Base-by-base conservation (phyloP, 2,888 invertebrate genomes). In the Achlya flavicornis region DNA sequence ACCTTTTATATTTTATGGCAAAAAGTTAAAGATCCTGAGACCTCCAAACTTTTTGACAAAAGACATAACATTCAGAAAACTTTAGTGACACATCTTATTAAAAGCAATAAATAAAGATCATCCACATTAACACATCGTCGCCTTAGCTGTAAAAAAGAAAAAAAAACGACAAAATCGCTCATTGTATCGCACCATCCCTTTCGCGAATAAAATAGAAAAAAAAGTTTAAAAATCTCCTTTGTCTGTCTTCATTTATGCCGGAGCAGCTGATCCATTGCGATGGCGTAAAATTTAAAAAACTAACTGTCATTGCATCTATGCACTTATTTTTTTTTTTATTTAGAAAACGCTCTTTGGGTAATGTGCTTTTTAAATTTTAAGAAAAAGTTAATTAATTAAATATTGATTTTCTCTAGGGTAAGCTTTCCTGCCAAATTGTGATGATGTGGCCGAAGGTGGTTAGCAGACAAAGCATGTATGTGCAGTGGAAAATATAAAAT, bases 221-320 rank as follows among this genome's bases (percentile, higher is more conserved):
- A 75, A 10, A 1, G 5, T 71, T 74, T 63, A 74, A 80, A 81
- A 80, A 73, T 67, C 67, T 73, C 76, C 46, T 76, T 82, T 84
- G 84, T 82, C 61, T 65, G 71, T 70, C 70, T 71, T 69, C 72
- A 71, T 73, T 68, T 46, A 46, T 61, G 70, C 66, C 67, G 35
- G 62, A 72, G 80, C 83, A 83, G 83, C 83, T 83, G 83, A 83
- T 78, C 80, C 64, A 69, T 70, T 73, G 75, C 70, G 63, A 65
- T 70, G 71, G 77, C 65, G 78, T 69, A 71, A 77, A 79, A 74
- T 77, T 73, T 71, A 74, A 79, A 81, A 79, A 75, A 46, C 43
- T 0, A 76, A 75, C 73, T 76, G 77, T 74, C 78, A 81, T 74
- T 76, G 73, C 58, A 62, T n/a, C 46, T 46, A 72, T 73, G 74